phyloP scores from a whole-genome alignment of 2,113 vertebrate species.

The Arenaria interpres region DNA sequence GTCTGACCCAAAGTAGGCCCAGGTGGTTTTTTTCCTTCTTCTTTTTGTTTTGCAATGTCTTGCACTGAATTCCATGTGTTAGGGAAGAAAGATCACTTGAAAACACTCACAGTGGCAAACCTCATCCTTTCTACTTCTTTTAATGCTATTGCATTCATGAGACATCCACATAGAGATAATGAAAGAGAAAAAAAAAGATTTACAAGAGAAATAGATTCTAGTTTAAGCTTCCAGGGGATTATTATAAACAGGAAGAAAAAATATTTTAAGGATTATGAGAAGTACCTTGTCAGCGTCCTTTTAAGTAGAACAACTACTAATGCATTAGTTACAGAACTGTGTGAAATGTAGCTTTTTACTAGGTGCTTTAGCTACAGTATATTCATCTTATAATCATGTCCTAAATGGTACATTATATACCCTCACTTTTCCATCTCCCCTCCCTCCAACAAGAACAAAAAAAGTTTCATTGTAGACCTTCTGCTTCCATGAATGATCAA shows the following conservation, averaged over 20 bases:
- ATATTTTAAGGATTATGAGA: constrained; percentile 39
- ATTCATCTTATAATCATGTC: neutral
- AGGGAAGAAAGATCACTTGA: constrained; percentile 2
- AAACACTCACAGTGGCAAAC: constrained; percentile 26
- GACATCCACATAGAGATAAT: neutral
- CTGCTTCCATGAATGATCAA: neutral
- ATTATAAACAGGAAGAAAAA: constrained; percentile 33
- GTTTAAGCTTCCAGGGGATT: constrained; percentile 43
- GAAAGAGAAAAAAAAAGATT: neutral
- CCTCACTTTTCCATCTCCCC: neutral
- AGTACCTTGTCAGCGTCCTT: constrained; percentile 34
- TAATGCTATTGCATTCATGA: constrained; percentile 21
- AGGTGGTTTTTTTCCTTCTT: neutral
- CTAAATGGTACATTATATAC: neutral
- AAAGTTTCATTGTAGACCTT: neutral
- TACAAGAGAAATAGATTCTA: constrained; percentile 6
- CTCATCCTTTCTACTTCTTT: neutral
- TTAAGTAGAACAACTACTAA: constrained; percentile 36
- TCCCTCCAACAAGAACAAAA: neutral
- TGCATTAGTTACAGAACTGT: constrained; percentile 33
- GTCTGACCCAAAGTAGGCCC: neutral
- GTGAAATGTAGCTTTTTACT: constrained; percentile 32
- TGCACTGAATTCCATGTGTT: neutral
- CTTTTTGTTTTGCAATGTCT: constrained; percentile 41
- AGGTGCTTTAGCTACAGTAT: neutral